Evolutionary conservation across 2,888 invertebrate genomes (phyloP).

Genomic region (Tinea pellionella): DNA sequence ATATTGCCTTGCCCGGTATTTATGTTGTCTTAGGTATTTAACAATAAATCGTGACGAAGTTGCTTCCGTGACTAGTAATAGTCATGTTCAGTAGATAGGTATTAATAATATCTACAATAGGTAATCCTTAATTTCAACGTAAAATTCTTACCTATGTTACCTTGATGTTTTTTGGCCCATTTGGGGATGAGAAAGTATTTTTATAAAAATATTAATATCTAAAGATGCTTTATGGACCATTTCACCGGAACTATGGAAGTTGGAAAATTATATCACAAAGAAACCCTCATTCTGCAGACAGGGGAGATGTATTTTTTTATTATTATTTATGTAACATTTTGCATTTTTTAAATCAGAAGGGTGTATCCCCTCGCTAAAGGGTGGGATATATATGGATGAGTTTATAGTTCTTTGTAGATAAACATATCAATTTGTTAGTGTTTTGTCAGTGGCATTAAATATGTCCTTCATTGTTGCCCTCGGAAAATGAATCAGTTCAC

Average conservation of each 20-base stretch:
- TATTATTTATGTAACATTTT: constrained; percentile 67
- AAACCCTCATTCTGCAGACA: constrained; percentile 23
- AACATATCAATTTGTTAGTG: constrained; percentile 69
- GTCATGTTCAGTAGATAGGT: too few species aligned
- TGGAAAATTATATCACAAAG: constrained; percentile 45
- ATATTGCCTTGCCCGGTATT: too few species aligned
- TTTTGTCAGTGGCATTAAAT: constrained; percentile 56
- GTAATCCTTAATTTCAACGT: too few species aligned
- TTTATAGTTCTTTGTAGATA: constrained; percentile 66
- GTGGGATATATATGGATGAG: constrained; percentile 57
- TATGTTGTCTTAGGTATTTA: too few species aligned
- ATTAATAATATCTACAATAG: too few species aligned
- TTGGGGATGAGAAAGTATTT: too few species aligned
- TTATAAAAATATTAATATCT: constrained; percentile 29
- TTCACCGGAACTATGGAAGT: constrained; percentile 53
- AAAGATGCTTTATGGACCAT: constrained; percentile 53
- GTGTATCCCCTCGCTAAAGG: constrained; percentile 63
- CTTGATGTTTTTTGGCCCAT: too few species aligned
- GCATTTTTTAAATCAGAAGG: constrained; percentile 64
- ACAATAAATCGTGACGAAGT: too few species aligned
- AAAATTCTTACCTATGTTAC: too few species aligned
- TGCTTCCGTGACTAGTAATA: too few species aligned
- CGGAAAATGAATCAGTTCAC: constrained; percentile 40
- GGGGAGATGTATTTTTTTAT: constrained; percentile 42
- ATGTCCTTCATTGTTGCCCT: constrained; percentile 51